phyloP scores from a whole-genome alignment of 23 tunicate genomes.

The Botrylloides violaceus region DNA sequence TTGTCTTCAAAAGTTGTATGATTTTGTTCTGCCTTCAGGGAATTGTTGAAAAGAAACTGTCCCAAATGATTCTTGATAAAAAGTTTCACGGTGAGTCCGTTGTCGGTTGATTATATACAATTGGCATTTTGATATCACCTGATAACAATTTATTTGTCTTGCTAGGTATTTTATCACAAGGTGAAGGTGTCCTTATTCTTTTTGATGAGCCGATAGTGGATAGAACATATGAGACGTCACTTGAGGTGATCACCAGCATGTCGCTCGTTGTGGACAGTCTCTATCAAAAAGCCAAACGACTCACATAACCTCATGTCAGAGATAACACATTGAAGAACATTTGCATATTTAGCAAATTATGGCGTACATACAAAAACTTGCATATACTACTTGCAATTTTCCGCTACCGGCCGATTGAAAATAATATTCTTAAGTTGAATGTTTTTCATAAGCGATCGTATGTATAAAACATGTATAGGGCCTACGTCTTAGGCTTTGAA shows the following conservation, averaged over 20 bases:
- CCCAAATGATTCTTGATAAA: conserved; percentile 99
- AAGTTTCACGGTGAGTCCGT: conserved; percentile 69
- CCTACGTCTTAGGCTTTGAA: no score
- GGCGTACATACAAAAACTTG: no score
- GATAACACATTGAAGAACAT: not conserved
- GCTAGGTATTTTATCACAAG: conserved; percentile 92
- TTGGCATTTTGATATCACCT: not conserved
- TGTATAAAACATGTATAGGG: no score
- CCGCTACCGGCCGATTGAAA: no score
- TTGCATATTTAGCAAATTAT: no score
- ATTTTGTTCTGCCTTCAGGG: conserved; percentile 35
- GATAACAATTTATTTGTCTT: conserved; percentile 9
- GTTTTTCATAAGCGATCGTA: no score
- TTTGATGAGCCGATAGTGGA: conserved; percentile 82
- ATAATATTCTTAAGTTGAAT: no score
- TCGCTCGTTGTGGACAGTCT: conserved; percentile 91
- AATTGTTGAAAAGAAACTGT: conserved; percentile 83
- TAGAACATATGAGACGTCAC: conserved; percentile 79
- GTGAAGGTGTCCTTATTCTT: conserved; percentile 87
- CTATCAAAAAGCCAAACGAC: conserved; percentile 94
- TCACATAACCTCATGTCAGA: conserved; percentile 42
- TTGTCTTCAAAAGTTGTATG: no score
- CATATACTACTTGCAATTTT: no score
- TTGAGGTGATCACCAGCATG: conserved; percentile 41
- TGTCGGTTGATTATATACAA: not conserved